phyloP scores from a whole-genome alignment of 2,113 vertebrate genomes.

The Gobius niger region DNA sequence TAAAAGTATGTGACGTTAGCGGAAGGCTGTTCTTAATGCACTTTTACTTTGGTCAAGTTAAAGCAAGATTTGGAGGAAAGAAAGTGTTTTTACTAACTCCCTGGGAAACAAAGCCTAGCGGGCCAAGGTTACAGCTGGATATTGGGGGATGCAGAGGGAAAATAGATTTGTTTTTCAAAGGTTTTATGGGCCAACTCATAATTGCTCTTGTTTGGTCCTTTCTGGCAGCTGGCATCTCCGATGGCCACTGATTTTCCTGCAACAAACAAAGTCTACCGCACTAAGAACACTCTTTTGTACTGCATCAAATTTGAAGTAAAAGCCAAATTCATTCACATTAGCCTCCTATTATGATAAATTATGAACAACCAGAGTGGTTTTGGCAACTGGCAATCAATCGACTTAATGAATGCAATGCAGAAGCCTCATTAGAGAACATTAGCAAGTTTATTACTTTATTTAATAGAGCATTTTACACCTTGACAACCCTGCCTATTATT shows the following conservation, averaged over 20 bases:
- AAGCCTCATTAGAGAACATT: neutral
- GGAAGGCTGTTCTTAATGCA: constrained; percentile 12
- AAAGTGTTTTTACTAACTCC: neutral
- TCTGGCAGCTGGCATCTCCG: neutral
- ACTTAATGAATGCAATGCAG: neutral
- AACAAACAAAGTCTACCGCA: neutral
- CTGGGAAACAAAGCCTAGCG: neutral
- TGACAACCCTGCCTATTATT: too few relatives aligned
- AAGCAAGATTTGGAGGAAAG: neutral
- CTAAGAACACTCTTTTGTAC: neutral
- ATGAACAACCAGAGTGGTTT: neutral
- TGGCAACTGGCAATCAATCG: neutral
- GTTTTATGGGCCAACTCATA: neutral
- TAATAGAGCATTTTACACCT: neutral
- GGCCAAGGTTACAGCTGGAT: neutral
- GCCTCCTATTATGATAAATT: neutral
- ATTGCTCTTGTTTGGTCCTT: neutral
- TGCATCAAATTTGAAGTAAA: neutral
- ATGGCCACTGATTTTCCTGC: neutral
- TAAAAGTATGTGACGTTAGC: neutral
- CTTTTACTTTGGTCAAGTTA: neutral
- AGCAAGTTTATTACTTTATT: neutral
- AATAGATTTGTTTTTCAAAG: neutral
- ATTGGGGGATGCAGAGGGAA: neutral
- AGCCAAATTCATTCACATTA: neutral